These are phyloP conservation scores for Salminus brasiliensis DNA, from an alignment of 2,113 vertebrate genomes.

Conservation along the genomic window DNA sequence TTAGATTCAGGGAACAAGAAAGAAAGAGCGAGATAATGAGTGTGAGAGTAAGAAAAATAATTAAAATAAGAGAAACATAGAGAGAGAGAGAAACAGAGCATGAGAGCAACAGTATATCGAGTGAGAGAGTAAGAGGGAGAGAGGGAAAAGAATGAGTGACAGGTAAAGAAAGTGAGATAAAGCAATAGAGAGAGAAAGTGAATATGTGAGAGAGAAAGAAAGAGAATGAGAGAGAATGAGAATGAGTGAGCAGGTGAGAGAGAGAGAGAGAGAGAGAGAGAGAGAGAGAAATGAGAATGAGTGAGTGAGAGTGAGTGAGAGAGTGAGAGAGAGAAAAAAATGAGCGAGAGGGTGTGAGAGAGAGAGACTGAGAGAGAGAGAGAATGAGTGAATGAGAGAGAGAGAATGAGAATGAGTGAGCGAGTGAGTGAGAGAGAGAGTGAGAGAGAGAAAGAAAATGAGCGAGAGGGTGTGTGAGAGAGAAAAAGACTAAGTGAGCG, in stretches of 20 bases:
- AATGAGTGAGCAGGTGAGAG: background rate
- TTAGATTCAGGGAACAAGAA: background rate
- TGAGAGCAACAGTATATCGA: constrained; percentile 36
- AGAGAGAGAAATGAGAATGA: constrained; percentile 49
- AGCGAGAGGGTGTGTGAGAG: background rate
- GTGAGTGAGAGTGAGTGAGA: constrained; percentile 36
- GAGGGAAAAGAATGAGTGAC: background rate
- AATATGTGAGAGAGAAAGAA: background rate
- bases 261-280: background rate
- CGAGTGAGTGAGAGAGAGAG: background rate
- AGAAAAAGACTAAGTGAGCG: background rate
- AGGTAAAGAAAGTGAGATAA: no score
- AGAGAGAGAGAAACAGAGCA: constrained; percentile 51
- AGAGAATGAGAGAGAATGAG: background rate
- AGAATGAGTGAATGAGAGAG: constrained; percentile 40
- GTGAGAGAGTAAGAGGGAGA: constrained; percentile 26
- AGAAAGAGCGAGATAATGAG: background rate
- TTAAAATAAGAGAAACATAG: background rate
- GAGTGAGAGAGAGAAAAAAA: constrained; percentile 16
- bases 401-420: background rate
- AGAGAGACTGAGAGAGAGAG: background rate
- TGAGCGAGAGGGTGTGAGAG: background rate
- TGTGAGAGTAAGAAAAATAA: background rate
- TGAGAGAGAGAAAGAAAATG: background rate
- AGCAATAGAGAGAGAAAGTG: background rate